phyloP scores from a whole-genome alignment of 2,888 invertebrate genomes.

The Ennomos erosarius region DNA sequence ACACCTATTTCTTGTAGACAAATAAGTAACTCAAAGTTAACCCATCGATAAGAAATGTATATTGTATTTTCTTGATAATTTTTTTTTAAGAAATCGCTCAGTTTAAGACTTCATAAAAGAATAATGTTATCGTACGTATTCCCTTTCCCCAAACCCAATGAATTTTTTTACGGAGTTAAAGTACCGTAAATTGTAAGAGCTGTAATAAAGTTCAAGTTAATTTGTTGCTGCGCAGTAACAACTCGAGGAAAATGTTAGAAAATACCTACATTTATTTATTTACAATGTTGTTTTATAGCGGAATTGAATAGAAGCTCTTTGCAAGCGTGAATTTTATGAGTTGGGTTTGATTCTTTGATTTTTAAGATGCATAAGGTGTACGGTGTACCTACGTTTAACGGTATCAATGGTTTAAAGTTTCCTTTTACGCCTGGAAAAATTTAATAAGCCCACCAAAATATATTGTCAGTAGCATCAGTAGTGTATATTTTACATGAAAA shows the following conservation, averaged over 20 bases:
- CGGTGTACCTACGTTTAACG: no score
- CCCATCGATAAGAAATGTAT: no score
- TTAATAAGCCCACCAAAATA: no score
- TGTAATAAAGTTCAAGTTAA: constrained; percentile 56
- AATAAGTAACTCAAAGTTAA: no score
- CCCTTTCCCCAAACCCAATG: constrained; percentile 37
- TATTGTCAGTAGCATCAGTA: no score
- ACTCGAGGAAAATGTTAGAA: constrained; percentile 29
- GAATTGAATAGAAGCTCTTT: constrained; percentile 19
- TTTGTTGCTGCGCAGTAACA: constrained; percentile 59
- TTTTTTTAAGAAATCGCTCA: no score
- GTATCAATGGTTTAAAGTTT: no score
- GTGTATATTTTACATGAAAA: no score
- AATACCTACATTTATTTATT: constrained; percentile 21
- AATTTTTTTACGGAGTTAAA: constrained; percentile 41
- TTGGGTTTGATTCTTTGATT: neutral
- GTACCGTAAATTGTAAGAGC: constrained; percentile 43
- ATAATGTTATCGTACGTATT: constrained; percentile 26
- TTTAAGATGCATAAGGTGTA: neutral
- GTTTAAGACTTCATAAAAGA: constrained; percentile 23
- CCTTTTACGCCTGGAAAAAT: no score
- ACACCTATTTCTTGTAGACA: no score
- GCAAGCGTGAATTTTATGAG: constrained; percentile 15
- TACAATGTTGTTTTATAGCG: constrained; percentile 18
- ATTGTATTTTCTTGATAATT: no score